phyloP scores from a whole-genome alignment of 37 sponge, comb jelly and placozoan species.

The Axinella damicornis region DNA sequence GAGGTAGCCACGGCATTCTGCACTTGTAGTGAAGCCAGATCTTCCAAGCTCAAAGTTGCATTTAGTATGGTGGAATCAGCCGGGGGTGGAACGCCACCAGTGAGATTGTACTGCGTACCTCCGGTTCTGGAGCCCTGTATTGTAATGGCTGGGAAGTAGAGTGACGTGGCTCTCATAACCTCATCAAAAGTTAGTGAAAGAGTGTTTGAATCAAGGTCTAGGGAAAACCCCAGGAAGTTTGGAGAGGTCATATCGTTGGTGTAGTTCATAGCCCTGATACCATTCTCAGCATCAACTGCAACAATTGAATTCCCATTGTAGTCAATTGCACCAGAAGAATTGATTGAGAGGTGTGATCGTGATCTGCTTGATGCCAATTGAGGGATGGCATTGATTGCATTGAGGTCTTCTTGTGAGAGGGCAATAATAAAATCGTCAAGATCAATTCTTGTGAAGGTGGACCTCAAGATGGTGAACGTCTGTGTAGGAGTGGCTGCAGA shows the following conservation, averaged over 20 bases:
- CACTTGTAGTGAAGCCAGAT: constrained; percentile 57
- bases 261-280: constrained; percentile 56
- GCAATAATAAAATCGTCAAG: constrained; percentile 27
- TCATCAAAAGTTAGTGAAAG: constrained; percentile 90
- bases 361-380: constrained; percentile 53
- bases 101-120: constrained; percentile 25
- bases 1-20: constrained; percentile 56
- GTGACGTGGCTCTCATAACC: constrained; percentile 70
- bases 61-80: constrained; percentile 62
- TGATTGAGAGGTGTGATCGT: constrained; percentile 63
- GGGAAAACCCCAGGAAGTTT: constrained; percentile 36
- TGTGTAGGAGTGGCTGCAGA: constrained; percentile 57
- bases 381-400: constrained; percentile 78
- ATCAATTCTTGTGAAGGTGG: constrained; percentile 7
- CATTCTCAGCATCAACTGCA: constrained; percentile 40
- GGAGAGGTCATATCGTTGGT: constrained; percentile 65
- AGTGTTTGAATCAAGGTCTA: constrained; percentile 72
- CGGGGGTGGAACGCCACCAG: constrained; percentile 48
- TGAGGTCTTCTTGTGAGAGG: constrained; percentile 65
- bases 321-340: constrained; percentile 56
- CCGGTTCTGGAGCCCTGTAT: constrained; percentile 42
- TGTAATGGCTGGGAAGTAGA: constrained; percentile 63
- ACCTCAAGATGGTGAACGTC: constrained; percentile 34
- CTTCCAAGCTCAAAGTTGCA: constrained; percentile 51
- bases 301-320: constrained; percentile 58